Evolutionary conservation across 2,797 vertebrate species (phyloP).

Genomic region (Myiothlypis chrysogaster): DNA sequence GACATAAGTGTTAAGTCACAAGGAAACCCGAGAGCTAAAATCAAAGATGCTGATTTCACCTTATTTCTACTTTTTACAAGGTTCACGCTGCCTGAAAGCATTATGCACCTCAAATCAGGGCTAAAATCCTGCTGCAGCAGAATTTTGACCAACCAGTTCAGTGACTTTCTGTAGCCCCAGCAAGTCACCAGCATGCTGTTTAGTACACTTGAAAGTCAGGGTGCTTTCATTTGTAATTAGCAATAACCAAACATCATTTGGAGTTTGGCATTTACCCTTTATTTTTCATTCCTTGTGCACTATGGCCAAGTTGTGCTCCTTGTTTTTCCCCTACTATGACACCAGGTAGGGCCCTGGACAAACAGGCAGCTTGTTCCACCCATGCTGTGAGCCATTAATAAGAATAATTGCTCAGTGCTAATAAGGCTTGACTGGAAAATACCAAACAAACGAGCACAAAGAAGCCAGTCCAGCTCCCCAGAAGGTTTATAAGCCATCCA

Average conservation of each 20-base stretch:
- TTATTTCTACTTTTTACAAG: not conserved
- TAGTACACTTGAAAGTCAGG: not conserved
- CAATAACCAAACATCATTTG: not conserved
- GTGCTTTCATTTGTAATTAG: not conserved
- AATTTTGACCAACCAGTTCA: not conserved
- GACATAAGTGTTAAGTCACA: fast-evolving
- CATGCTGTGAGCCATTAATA: not conserved
- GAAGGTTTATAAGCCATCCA: not conserved
- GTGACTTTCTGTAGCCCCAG: not conserved
- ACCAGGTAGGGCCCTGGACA: not conserved
- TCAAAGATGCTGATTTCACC: not conserved
- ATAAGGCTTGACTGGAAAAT: not conserved
- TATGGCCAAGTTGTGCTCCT: not conserved
- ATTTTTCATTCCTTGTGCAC: not conserved
- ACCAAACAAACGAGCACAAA: not conserved
- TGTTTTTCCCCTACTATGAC: not conserved
- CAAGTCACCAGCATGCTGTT: not conserved
- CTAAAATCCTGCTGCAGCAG: not conserved
- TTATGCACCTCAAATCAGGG: not conserved
- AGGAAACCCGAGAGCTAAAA: not conserved
- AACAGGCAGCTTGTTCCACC: not conserved
- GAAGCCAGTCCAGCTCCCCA: not conserved
- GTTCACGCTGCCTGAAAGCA: not conserved
- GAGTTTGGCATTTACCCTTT: not conserved
- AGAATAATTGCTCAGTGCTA: not conserved